Base-by-base conservation (phyloP, 2,113 vertebrate species). In the Sigmodon hispidus region DNA sequence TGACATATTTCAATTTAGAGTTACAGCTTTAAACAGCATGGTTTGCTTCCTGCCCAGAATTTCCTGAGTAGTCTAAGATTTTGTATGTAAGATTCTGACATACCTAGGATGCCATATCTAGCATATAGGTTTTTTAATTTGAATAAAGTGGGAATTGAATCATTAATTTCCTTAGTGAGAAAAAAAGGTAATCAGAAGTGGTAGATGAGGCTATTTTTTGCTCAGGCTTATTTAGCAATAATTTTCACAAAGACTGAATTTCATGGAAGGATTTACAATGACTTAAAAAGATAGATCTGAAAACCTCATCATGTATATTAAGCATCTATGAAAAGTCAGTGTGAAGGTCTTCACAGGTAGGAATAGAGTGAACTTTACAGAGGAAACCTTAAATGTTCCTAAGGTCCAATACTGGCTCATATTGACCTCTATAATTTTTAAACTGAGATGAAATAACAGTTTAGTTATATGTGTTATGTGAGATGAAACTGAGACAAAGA, bases 261-360 rank as follows among this genome's bases (percentile, higher is more conserved):
- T 93, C 63, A 83, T 45, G 36, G 7, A 52, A 50, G 21, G 76
- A 96, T 70, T 57, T 63, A 0, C 16, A 73, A 36, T 61, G 6
- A 96, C 52, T 52, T 81, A 65, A 52, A 59, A 43, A 85, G 59
- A 63, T 61, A n/a, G 26, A 55, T 50, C 50, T 77, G 84, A 91
- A 89, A 83, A 69, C 45, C n/a, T 94, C 43, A 52, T 45, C 48
- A 80, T 70, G 19, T 55, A 76, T 55, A 34, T 81, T 93, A 16
- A 72, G 43, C 61, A 94, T 84, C 48, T 87, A 77, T 50, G 86
- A 31, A 93, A 91, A 84, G 57, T 84, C 75, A 94, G 43, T 45
- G 75, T 94, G 72, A 89, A 72, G 55, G 55, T 72, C 65, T 11
- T 77, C 59, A 61, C 22, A 1, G 26, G 12, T 50, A 93, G 11